phyloP scores from a whole-genome alignment of 2,113 vertebrate species.

The Albula glossodonta region DNA sequence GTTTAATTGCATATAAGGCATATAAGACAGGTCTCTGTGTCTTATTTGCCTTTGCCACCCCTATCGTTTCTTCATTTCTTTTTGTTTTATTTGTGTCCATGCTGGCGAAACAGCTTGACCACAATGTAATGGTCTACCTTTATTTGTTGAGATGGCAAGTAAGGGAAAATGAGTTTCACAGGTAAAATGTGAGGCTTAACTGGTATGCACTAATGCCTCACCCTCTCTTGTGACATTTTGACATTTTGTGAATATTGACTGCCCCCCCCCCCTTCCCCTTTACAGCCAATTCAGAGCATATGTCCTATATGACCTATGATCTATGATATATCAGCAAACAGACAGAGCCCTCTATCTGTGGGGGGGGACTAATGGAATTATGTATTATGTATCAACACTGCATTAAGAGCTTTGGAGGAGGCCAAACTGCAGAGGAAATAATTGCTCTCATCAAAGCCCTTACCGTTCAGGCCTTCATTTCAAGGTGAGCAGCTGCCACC shows the following conservation, averaged over 20 bases:
- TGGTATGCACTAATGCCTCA: not conserved
- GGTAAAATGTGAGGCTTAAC: too few relatives aligned
- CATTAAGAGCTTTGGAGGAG: not conserved
- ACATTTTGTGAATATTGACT: not conserved
- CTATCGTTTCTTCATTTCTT: too few relatives aligned
- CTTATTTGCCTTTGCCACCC: too few relatives aligned
- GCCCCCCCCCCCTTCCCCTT: not conserved
- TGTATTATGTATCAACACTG: not conserved
- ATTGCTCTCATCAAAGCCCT: not conserved
- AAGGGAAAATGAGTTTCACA: too few relatives aligned
- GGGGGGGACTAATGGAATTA: not conserved
- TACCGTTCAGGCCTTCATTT: not conserved
- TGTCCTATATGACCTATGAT: not conserved
- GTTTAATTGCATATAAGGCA: too few relatives aligned
- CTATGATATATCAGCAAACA: not conserved
- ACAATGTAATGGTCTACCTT: too few relatives aligned
- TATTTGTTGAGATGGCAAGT: too few relatives aligned
- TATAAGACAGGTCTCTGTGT: too few relatives aligned
- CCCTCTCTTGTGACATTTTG: not conserved
- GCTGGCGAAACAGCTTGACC: too few relatives aligned
- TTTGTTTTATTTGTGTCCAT: too few relatives aligned
- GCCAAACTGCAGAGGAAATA: not conserved
- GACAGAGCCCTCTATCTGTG: not conserved
- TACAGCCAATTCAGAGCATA: not conserved
- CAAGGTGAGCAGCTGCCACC: not conserved